A percentile compares a stretch with the other conserved stretches of the same genome.
These are phyloP conservation scores for Muscidifurax raptorellus DNA, from an alignment of 1,140 invertebrate genomes.

Conservation along the genomic window DNA sequence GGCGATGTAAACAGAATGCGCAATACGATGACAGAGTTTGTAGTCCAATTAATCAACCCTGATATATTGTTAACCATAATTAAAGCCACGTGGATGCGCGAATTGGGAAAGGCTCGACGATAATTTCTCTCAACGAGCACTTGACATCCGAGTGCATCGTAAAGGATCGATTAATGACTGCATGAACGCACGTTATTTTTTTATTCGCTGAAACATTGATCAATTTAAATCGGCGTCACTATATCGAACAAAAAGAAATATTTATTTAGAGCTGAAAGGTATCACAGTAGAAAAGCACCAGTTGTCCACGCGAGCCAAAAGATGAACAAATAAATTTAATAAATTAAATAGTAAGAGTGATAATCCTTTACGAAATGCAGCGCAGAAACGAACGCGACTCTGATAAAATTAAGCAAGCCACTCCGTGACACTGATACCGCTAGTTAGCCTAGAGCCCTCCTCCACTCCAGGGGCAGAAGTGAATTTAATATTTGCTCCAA, in stretches of 20 bases:
- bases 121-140: not conserved
- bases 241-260: too few species aligned
- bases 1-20: constrained; percentile 30
- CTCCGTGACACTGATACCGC: constrained; percentile 7
- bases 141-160: not conserved
- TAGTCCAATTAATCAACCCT: constrained; percentile 29
- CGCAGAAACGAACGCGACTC: not conserved
- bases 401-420: constrained; percentile 20
- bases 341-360: not conserved
- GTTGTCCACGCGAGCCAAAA: too few species aligned
- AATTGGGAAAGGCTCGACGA: constrained; percentile 9
- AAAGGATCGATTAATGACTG: not conserved
- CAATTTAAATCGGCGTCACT: too few species aligned
- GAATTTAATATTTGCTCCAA: constrained; percentile 45
- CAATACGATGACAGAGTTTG: constrained; percentile 31
- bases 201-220: too few species aligned
- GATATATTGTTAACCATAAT: constrained; percentile 28
- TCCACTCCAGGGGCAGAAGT: not conserved
- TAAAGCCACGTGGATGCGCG: not conserved
- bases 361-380: not conserved
- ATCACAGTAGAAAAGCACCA: too few species aligned
- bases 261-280: too few species aligned
- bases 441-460: not conserved
- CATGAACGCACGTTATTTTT: not conserved
- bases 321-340: not conserved